Conservation (phyloP, 2,888 invertebrate genomes). For the Sisyra terminalis region DNA sequence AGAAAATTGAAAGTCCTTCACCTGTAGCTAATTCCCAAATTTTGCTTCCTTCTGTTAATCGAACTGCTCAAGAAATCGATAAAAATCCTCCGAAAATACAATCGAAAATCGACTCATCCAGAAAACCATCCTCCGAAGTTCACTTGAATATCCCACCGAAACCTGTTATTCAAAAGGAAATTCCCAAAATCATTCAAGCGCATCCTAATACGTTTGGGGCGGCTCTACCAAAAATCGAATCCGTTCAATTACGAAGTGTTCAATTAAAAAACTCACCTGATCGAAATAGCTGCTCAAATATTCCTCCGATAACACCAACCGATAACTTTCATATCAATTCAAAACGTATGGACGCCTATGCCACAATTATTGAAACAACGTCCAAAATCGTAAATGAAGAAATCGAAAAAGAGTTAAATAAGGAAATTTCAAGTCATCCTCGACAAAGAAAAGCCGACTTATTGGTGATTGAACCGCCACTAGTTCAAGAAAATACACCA, state of each 20-base stretch:
- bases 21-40: not conserved
- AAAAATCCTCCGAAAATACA: not conserved
- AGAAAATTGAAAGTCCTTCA: not conserved
- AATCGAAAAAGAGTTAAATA: not conserved
- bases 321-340: not conserved
- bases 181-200: not conserved
- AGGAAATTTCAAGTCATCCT: slow-evolving; percentile 2
- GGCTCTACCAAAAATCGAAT: slow-evolving; percentile 1
- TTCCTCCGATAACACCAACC: not conserved
- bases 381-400: not conserved
- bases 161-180: not conserved
- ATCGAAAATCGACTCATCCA: not conserved
- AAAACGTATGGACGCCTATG: slow-evolving; percentile 4
- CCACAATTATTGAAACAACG: not conserved
- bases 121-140: not conserved
- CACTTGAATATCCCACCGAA: not conserved
- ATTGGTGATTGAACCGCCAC: not conserved
- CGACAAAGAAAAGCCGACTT: slow-evolving; percentile 4
- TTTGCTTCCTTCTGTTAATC: not conserved
- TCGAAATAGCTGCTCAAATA: not conserved
- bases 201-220: not conserved
- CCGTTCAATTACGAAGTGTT: not conserved
- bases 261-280: not conserved
- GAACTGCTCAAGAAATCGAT: not conserved
- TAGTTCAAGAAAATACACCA: not conserved